phyloP scores from a whole-genome alignment of 37 sponge, comb jelly and placozoan species.

The Spongilla lacustris region DNA sequence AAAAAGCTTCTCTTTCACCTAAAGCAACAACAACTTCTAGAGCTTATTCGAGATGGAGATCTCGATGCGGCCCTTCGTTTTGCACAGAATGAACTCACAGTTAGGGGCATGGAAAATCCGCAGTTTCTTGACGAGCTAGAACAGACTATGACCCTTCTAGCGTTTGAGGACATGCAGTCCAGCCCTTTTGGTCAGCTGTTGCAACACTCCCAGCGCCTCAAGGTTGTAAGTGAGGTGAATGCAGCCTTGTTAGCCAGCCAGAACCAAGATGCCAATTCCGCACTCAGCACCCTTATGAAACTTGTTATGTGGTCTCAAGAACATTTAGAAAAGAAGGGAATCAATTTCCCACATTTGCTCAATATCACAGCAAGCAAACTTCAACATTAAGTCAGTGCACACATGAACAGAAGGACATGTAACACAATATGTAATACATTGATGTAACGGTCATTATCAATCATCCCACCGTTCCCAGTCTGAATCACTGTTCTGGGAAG shows the following conservation, averaged over 20 bases:
- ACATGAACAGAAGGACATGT: not conserved
- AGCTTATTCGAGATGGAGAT: conserved; percentile 72
- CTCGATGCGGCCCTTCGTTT: conserved; percentile 76
- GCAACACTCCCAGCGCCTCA: conserved; percentile 78
- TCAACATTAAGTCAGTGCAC: not conserved
- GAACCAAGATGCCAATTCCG: conserved; percentile 60
- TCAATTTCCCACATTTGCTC: conserved; percentile 55
- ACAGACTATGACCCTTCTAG: conserved; percentile 80
- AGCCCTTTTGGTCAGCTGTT: conserved; percentile 78
- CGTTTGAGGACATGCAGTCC: conserved; percentile 65
- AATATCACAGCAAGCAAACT: conserved; percentile 60
- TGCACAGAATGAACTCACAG: conserved; percentile 86
- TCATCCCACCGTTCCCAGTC: conserved; percentile 1
- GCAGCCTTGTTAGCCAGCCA: conserved; percentile 85
- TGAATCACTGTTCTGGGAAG: not conserved
- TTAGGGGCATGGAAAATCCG: conserved; percentile 88
- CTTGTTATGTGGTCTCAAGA: conserved; percentile 87
- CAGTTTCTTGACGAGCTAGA: conserved; percentile 86
- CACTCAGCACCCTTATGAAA: conserved; percentile 76
- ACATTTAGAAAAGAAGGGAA: conserved; percentile 64
- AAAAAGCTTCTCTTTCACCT: conserved; percentile 85
- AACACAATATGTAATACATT: not conserved
- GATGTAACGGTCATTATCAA: not conserved
- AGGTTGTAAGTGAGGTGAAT: conserved; percentile 90
- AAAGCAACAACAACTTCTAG: conserved; percentile 89